A percentile compares a stretch with the other conserved stretches of the same genome.
Evolutionary conservation across 2,113 vertebrate species (phyloP).

Genomic region (Brevimyrus niger): DNA sequence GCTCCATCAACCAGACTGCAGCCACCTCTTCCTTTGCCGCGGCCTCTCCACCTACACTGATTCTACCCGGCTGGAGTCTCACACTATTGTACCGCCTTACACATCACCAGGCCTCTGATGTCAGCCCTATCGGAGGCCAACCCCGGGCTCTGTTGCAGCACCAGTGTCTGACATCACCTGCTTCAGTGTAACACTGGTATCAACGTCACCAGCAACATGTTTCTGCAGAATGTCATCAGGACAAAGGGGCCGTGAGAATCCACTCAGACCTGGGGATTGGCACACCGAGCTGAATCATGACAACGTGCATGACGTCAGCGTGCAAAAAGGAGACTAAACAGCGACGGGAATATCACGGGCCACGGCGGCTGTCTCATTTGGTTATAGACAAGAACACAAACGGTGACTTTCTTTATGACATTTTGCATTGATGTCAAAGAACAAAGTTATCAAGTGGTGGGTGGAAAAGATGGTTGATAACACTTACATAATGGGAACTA

Average conservation of each 20-base stretch:
- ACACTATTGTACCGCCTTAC: neutral
- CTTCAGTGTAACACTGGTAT: neutral
- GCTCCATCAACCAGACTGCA: neutral
- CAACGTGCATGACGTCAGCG: neutral
- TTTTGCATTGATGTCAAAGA: constrained; percentile 57
- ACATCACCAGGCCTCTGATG: neutral
- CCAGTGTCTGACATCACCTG: neutral
- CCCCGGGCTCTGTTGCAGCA: neutral
- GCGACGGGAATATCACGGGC: neutral
- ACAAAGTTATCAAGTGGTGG: constrained; percentile 50
- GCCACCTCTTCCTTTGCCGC: neutral
- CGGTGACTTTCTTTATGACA: constrained; percentile 1
- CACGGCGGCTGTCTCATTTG: neutral
- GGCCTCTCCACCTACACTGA: neutral
- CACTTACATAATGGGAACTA: constrained; percentile 20
- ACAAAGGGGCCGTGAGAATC: neutral
- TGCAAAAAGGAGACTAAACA: neutral
- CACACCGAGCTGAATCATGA: neutral
- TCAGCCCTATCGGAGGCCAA: neutral
- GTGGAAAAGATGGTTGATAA: constrained; percentile 54
- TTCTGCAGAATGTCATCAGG: neutral
- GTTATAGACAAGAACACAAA: constrained; percentile 29
- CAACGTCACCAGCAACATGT: neutral
- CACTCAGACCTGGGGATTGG: neutral
- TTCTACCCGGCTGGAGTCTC: neutral